Conservation (phyloP, 2,888 invertebrate species). For the Dermolepida albohirtum region DNA sequence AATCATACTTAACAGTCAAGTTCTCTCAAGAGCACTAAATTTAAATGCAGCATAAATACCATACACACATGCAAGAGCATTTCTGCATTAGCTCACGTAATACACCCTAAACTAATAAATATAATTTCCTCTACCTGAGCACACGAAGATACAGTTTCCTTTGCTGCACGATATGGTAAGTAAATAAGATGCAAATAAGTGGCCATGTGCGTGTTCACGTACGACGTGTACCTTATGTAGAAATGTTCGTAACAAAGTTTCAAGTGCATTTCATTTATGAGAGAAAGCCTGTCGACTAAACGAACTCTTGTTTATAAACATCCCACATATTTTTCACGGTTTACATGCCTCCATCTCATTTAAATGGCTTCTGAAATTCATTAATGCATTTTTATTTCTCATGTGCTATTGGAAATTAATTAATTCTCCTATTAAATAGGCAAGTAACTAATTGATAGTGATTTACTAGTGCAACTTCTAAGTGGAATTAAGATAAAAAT, state of each 20-base stretch:
- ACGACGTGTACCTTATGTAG: neutral
- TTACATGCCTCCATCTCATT: neutral
- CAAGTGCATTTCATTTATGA: conserved; percentile 16
- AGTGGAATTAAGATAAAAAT: too few species aligned
- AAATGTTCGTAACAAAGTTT: neutral
- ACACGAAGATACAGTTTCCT: conserved; percentile 5
- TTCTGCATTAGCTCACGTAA: conserved; percentile 27
- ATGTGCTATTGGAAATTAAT: too few species aligned
- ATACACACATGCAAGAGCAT: conserved; percentile 4
- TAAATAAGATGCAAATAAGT: conserved; percentile 26
- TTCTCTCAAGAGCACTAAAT: conserved; percentile 2
- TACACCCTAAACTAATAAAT: conserved; percentile 31
- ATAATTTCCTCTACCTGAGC: neutral
- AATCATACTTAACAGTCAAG: too few species aligned
- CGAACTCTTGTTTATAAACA: conserved; percentile 5
- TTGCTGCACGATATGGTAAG: conserved; percentile 4
- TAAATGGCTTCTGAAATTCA: too few species aligned
- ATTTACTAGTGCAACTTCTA: too few species aligned
- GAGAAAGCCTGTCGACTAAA: conserved; percentile 13
- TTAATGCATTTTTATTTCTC: too few species aligned
- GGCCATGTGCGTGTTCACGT: conserved; percentile 6
- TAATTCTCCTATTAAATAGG: too few species aligned
- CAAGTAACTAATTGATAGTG: too few species aligned
- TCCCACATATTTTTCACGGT: neutral
- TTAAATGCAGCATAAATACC: neutral